Percentiles rank a stretch among this genome's conserved stretches.
Evolutionary conservation across 2,113 vertebrate species (phyloP).

Genomic region (Cyphomyrus discorhynchus): DNA sequence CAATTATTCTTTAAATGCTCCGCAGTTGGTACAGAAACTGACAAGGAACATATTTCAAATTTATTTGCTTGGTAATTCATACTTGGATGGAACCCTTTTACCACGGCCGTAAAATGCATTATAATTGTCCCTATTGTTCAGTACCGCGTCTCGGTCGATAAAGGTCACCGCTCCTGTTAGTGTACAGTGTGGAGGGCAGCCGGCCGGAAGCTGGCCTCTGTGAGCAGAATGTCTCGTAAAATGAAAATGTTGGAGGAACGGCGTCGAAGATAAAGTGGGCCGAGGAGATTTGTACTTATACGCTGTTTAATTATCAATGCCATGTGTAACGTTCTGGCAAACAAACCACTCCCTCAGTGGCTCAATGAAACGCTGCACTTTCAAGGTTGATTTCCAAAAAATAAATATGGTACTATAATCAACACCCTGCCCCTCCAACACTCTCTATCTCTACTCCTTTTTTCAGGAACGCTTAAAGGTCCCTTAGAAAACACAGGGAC

Average conservation of each 20-base stretch:
- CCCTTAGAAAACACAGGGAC: background rate
- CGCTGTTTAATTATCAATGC: background rate
- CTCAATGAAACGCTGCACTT: background rate
- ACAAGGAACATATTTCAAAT: background rate
- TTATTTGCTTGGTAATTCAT: background rate
- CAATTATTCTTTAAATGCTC: background rate
- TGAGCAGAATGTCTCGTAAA: background rate
- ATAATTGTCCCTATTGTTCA: background rate
- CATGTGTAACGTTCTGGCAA: background rate
- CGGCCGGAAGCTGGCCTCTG: background rate
- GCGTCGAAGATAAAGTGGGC: background rate
- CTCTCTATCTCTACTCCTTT: background rate
- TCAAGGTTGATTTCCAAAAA: constrained; percentile 12
- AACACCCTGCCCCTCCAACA: background rate
- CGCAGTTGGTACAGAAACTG: background rate
- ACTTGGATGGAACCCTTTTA: background rate
- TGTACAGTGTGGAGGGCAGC: background rate
- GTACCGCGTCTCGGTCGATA: background rate
- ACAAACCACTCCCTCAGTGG: background rate
- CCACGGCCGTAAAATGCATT: background rate
- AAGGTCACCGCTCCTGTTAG: background rate
- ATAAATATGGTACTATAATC: constrained; percentile 6
- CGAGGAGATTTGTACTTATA: background rate
- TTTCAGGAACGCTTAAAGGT: background rate
- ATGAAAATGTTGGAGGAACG: background rate